Evolutionary conservation across 2,113 vertebrate genomes (phyloP).

Genomic region (Perccottus glenii): DNA sequence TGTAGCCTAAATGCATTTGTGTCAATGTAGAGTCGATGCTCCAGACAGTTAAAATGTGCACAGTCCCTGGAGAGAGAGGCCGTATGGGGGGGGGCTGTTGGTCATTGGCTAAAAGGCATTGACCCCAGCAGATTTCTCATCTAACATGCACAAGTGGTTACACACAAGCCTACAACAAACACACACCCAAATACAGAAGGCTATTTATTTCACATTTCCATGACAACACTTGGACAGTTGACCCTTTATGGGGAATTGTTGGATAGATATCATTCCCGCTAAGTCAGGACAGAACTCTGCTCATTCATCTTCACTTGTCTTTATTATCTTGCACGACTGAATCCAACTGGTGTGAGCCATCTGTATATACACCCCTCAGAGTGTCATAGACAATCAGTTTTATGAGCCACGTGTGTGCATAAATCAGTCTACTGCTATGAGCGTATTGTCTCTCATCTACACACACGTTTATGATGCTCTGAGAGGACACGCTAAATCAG

Average conservation of each 20-base stretch:
- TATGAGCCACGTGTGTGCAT: slow-evolving; percentile 38
- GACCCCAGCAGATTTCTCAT: slow-evolving; percentile 9
- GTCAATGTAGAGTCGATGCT: slow-evolving; percentile 31
- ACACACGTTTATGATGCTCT: slow-evolving; percentile 42
- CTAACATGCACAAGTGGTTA: slow-evolving; percentile 8
- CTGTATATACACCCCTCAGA: slow-evolving; percentile 40
- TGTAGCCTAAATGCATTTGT: slow-evolving; percentile 4
- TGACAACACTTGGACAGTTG: slow-evolving; percentile 47
- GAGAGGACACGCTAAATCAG: slow-evolving; percentile 34
- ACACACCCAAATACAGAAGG: slow-evolving; percentile 1
- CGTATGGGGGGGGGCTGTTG: neutral
- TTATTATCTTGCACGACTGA: slow-evolving; percentile 39
- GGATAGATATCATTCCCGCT: slow-evolving; percentile 34
- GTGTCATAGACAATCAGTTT: slow-evolving; percentile 61
- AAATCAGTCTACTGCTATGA: slow-evolving; percentile 52
- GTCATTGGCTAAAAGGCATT: slow-evolving; percentile 40
- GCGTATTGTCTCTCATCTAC: slow-evolving; percentile 24
- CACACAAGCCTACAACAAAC: neutral
- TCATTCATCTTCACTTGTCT: slow-evolving; percentile 52
- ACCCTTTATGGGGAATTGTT: slow-evolving; percentile 39
- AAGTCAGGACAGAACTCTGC: slow-evolving; percentile 48
- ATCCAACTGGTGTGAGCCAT: slow-evolving; percentile 23
- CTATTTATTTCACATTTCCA: slow-evolving; percentile 46
- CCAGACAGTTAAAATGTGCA: slow-evolving; percentile 42
- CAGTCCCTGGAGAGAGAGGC: slow-evolving; percentile 10